These are phyloP conservation scores for Trachythela sp. DNA, from an alignment of 64 coral and sea anemone genomes.

Conservation along the genomic window DNA sequence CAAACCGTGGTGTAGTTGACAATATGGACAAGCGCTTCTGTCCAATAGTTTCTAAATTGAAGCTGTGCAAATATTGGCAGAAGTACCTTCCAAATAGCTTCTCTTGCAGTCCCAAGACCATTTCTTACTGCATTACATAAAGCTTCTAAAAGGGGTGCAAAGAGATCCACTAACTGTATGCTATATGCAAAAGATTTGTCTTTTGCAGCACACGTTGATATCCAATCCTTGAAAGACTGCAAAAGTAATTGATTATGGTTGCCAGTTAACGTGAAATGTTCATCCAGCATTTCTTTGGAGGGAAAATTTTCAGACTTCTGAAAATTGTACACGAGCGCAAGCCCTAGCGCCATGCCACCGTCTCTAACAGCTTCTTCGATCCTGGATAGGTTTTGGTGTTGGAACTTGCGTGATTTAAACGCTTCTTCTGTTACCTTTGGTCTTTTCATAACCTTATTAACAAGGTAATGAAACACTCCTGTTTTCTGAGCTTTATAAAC, in stretches of 20 bases:
- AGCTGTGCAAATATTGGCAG: constrained; percentile 9
- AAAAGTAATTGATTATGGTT: constrained; percentile 1
- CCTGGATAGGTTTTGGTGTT: constrained; percentile 5
- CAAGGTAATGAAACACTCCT: constrained; percentile 17
- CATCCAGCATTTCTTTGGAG: neutral
- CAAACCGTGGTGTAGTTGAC: neutral
- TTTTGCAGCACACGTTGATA: neutral
- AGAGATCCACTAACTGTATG: neutral
- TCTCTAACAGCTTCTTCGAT: neutral
- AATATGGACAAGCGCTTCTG: constrained; percentile 1
- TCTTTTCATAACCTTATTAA: constrained; percentile 13
- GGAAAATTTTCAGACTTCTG: neutral
- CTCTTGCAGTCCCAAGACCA: neutral
- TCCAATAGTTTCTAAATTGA: constrained; percentile 8
- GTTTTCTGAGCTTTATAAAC: neutral
- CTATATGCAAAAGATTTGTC: neutral
- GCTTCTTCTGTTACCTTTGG: constrained; percentile 1
- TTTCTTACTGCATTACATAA: neutral
- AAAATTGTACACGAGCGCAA: neutral
- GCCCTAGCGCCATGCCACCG: neutral
- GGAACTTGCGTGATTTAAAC: neutral
- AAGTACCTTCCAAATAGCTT: neutral
- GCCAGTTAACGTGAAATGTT: neutral
- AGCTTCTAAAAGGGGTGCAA: neutral
- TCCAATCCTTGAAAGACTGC: neutral